Conservation (phyloP, 2,797 vertebrate genomes). For the Mycteria americana region DNA sequence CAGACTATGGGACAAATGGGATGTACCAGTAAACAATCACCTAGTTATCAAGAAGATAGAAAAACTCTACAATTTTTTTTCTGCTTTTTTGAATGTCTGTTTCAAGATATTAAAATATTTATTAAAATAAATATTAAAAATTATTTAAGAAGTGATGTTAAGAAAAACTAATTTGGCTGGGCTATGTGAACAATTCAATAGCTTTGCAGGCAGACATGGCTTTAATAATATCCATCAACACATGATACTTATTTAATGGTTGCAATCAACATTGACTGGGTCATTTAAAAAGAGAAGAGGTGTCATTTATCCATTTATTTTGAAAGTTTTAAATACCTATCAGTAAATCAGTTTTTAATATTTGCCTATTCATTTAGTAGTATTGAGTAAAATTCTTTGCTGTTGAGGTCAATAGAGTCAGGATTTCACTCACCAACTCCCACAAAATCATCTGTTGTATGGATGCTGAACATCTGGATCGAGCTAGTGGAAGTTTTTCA, state of each 20-base stretch:
- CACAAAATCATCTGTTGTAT: not conserved
- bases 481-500: not conserved
- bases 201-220: not conserved
- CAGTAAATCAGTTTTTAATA: not conserved
- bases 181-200: not conserved
- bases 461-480: not conserved
- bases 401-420: not conserved
- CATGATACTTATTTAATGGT: not conserved
- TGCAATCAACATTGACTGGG: not conserved
- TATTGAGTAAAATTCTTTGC: not conserved
- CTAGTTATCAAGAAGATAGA: not conserved
- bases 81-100: not conserved
- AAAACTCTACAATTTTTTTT: not conserved
- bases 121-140: not conserved
- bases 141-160: not conserved
- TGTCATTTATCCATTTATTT: not conserved
- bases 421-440: not conserved
- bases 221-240: not conserved
- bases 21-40: not conserved
- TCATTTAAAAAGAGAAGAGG: not conserved
- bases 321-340: not conserved
- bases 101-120: not conserved
- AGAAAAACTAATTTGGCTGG: not conserved
- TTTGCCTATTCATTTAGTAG: not conserved
- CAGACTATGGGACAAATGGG: not conserved